Conservation (phyloP, 2,113 vertebrate species). For the Rhea pennata region DNA sequence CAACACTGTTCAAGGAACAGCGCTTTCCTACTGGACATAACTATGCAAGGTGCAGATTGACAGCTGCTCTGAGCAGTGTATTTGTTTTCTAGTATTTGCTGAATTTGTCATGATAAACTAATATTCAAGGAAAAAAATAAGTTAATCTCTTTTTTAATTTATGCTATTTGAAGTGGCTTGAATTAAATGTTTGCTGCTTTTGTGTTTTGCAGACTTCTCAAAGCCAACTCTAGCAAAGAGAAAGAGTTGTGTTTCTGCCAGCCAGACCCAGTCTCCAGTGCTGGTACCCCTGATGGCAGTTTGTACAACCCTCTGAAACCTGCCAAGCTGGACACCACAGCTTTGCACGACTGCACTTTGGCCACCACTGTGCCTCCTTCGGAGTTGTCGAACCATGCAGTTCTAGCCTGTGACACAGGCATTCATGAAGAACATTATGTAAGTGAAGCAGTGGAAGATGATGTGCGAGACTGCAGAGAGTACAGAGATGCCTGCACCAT, state of each 20-base stretch:
- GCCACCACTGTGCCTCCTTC: constrained; percentile 78
- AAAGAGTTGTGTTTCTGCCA: constrained; percentile 1
- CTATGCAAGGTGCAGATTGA: background rate
- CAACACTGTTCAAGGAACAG: background rate
- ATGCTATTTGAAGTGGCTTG: background rate
- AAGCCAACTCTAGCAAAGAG: background rate
- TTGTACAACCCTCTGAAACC: constrained; percentile 85
- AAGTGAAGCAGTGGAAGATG: constrained; percentile 82
- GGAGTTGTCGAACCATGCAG: constrained; percentile 64
- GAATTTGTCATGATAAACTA: background rate
- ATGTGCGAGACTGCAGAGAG: constrained; percentile 72
- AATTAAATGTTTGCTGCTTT: background rate
- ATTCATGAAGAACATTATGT: constrained; percentile 88
- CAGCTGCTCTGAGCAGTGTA: background rate
- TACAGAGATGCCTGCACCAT: constrained; percentile 97
- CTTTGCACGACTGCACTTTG: constrained; percentile 81
- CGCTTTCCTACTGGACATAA: background rate
- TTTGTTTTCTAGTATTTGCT: background rate
- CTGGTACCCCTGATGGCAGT: constrained; percentile 85
- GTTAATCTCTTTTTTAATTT: background rate
- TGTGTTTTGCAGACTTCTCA: constrained; percentile 47
- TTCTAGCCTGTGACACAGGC: constrained; percentile 73
- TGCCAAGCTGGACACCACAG: constrained; percentile 96
- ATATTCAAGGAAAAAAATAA: background rate
- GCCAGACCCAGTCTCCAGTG: constrained; percentile 58